Conservation (phyloP, 2,797 vertebrate species). For the Sebastes elongatus region DNA sequence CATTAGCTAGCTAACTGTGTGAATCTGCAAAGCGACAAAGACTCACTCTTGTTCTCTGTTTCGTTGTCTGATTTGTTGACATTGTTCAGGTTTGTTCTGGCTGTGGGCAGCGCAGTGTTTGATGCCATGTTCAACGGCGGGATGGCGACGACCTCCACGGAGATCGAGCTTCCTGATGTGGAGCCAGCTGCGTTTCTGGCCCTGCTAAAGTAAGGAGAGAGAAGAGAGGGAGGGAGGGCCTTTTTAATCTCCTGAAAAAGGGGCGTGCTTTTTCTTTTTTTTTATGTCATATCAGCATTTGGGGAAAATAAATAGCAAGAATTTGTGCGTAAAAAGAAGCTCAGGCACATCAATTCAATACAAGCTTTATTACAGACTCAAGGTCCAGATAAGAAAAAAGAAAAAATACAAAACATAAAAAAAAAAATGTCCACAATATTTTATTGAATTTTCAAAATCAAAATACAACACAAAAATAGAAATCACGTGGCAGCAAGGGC, state of each 20-base stretch:
- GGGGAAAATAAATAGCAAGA: too few species aligned
- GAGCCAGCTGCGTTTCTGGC: constrained; percentile 96
- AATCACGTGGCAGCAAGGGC: too few species aligned
- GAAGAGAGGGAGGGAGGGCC: neutral
- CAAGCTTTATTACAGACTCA: too few species aligned
- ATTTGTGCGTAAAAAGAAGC: too few species aligned
- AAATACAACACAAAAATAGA: too few species aligned
- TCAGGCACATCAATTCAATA: too few species aligned
- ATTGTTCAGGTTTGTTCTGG: constrained; percentile 91
- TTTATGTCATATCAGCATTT: too few species aligned
- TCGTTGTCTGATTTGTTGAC: neutral
- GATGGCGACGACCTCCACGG: constrained; percentile 97
- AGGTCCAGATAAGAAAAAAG: too few species aligned
- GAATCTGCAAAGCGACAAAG: neutral
- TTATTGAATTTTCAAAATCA: too few species aligned
- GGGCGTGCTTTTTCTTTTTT: neutral
- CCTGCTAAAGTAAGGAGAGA: constrained; percentile 88
- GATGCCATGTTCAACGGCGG: constrained; percentile 99
- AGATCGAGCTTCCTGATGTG: constrained; percentile 97
- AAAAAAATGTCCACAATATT: too few species aligned
- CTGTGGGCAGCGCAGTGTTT: constrained; percentile 96
- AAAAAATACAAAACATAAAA: too few species aligned
- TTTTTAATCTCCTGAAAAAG: neutral
- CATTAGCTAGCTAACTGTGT: neutral
- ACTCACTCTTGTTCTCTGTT: neutral